Evolutionary conservation across 1,140 invertebrate species (phyloP).

Genomic region (Chrysoperla carnea): DNA sequence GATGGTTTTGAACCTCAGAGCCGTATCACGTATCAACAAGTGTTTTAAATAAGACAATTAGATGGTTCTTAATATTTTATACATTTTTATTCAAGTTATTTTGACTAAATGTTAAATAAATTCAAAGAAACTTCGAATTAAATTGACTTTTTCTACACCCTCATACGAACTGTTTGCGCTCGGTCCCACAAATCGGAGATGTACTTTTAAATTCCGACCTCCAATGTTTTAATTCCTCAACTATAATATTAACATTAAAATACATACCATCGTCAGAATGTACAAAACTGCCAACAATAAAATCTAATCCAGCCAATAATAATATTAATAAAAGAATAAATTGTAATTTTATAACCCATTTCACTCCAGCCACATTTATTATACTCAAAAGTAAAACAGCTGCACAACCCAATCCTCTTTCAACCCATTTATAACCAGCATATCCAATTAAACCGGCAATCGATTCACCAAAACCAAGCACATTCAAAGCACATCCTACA

Average conservation of each 20-base stretch:
- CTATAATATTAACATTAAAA: no score
- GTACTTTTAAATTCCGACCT: no score
- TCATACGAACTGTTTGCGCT: neutral
- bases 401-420: slow-evolving; percentile 60
- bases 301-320: slow-evolving; percentile 72
- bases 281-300: slow-evolving; percentile 75
- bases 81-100: no score
- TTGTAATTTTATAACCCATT: slow-evolving; percentile 85
- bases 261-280: slow-evolving; percentile 40
- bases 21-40: no score
- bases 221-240: neutral
- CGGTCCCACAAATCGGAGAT: neutral
- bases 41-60: no score
- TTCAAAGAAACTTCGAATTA: no score
- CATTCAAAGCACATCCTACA: slow-evolving; percentile 87
- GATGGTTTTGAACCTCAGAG: no score
- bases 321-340: slow-evolving; percentile 69
- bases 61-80: no score
- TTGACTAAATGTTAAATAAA: no score
- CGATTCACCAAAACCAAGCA: slow-evolving; percentile 88
- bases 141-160: no score
- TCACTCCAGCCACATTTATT: slow-evolving; percentile 83
- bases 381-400: slow-evolving; percentile 66
- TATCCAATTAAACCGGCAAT: slow-evolving; percentile 69
- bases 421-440: slow-evolving; percentile 50